phyloP scores from a whole-genome alignment of 1,140 invertebrate species.

The Pomacea maculata region DNA sequence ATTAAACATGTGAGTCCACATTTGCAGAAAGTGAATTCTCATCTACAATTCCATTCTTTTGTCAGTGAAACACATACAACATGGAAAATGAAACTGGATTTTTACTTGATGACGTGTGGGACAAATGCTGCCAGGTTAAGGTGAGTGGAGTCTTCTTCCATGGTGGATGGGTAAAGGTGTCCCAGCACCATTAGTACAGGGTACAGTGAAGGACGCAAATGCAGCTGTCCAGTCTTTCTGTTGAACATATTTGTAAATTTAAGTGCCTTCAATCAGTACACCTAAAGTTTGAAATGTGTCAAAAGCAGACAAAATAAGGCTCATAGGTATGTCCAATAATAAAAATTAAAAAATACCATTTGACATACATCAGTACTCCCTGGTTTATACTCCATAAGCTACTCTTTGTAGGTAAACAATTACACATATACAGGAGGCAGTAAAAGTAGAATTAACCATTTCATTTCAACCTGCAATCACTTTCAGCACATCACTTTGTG shows the following conservation, averaged over 20 bases:
- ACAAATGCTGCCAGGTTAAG: constrained; percentile 69
- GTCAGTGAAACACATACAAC: neutral
- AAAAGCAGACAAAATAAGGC: neutral
- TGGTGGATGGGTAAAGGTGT: constrained; percentile 78
- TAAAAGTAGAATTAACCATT: too few relatives aligned
- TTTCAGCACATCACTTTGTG: too few relatives aligned
- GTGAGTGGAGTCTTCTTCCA: constrained; percentile 74
- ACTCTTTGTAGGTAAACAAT: too few relatives aligned
- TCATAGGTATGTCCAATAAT: neutral
- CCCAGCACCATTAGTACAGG: constrained; percentile 82
- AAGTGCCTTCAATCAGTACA: too few relatives aligned
- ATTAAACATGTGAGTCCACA: too few relatives aligned
- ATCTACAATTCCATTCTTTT: too few relatives aligned
- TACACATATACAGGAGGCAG: too few relatives aligned
- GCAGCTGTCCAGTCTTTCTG: constrained; percentile 62
- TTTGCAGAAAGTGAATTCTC: too few relatives aligned
- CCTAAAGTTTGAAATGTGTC: neutral
- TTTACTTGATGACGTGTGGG: constrained; percentile 57
- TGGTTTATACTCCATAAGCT: too few relatives aligned
- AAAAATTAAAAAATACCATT: neutral
- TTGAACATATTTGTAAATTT: constrained; percentile 2
- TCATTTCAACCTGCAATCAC: too few relatives aligned
- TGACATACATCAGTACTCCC: too few relatives aligned
- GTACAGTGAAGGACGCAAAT: constrained; percentile 71
- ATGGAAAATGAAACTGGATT: neutral